Base-by-base conservation (phyloP, 2,888 invertebrate genomes). In the Luffia ferchaultella region DNA sequence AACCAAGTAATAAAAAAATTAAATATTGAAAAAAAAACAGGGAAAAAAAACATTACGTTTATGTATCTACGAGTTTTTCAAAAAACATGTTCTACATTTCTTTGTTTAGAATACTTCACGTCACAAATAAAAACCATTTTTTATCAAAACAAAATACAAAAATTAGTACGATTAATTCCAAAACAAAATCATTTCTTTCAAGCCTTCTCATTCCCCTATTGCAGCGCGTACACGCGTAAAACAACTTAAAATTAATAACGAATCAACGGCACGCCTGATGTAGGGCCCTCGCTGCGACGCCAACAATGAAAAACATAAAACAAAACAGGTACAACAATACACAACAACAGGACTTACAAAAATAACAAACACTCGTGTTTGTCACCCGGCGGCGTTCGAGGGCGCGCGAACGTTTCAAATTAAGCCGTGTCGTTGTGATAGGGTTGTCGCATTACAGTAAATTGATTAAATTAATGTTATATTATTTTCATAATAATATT, bases 181-280 rank as follows among this genome's bases (percentile, higher is more conserved):
- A 49, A 19, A 18, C 17, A 42, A 42, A 42, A 7, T 49, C 19
- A 42, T 42, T 43, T 20, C 43, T n/a, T 43, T 17, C 19, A 49
- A 49, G 43, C 19, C 16, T 16, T 16, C 43, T 43, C 43, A 20
- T 3, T n/a, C 45, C 15, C 40, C 40, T 40, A 45, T 40, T 45
- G 44, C 44, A 41, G 44, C 44, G 16, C 12, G 43, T 18, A 18
- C n/a, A 45, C 7, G 2, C 19, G 20, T 2, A 2, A 42, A 16
- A 30, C 46, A 19, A 48, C 41, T 48, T n/a, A 45, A 45, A 49
- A 49, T 49, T 49, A 49, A 49, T 49, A 45, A 49, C 45, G 45
- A 49, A 49, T 49, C 49, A 49, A 45, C 40, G 44, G 17, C 16
- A n/a, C 16, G 30, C 17, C 16, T 46, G 45, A 50, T 45, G 46